Evolutionary conservation across 2,797 vertebrate species (phyloP), one percentile per base, ranked within the genome.

Genomic region (Sylvilagus floridanus): DNA sequence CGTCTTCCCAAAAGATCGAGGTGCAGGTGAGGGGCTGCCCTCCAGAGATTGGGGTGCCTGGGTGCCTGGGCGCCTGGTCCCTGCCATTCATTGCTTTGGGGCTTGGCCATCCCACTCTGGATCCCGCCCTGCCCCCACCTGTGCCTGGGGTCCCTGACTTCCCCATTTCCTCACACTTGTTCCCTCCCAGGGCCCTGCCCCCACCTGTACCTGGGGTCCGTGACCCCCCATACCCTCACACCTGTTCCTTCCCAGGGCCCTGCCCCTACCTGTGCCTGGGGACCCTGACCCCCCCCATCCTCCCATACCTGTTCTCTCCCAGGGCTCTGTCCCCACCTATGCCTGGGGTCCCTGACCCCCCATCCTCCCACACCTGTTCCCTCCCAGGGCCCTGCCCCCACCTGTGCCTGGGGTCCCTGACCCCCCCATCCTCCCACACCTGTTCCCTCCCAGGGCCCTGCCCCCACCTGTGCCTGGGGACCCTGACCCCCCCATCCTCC

Each of bases 311-410:
- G 16, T 81, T 88, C 66, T 95, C 84, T 84, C 84, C 66, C 96
- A 99, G 99, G 99, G 99, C 10, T 99, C 99, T 97, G 98, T 98
- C 0, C 98, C 98, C 62, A 97, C 98, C 0, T 99, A 99, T 97
- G 98, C 98, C 54, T 99, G n/a, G n/a, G n/a, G n/a, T n/a, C n/a
- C n/a, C n/a, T n/a, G n/a, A n/a, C n/a, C n/a, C 85, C 63, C 62
- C 96, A 99, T 99, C 98, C 98, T 47, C 95, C 97, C 0, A 98
- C 96, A 97, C 98, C n/a, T 99, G 98, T 96, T 12, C n/a, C 97
- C 95, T 99, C 99, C 95, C 99, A 99, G 97, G 42, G 42, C 98
- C 99, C 0, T 10, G 19, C 66, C 22, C 16, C 19, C 17, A 57
- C 14, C 17, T 16, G 54, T 57, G 13, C 54, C 52, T 83, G 68